Evolutionary conservation across 2,888 invertebrate species (phyloP).

Genomic region (Clostera curtula): DNA sequence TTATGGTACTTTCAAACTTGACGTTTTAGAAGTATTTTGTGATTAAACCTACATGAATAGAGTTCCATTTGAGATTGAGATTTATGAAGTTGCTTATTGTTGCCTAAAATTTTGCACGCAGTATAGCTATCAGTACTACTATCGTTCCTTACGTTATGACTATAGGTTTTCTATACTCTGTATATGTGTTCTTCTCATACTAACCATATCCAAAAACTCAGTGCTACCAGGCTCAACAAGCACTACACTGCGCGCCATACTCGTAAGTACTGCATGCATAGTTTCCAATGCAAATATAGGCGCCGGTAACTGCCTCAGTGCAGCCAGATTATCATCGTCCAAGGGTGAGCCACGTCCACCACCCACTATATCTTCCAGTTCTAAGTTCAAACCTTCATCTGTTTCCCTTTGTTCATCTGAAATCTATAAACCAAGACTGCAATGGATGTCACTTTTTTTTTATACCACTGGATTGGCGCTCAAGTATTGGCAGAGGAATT

Average conservation of each 20-base stretch:
- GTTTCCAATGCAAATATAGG: constrained; percentile 58
- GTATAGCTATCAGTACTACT: too few relatives aligned
- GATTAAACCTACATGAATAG: too few relatives aligned
- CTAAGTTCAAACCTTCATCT: constrained; percentile 37
- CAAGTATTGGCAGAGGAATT: too few relatives aligned
- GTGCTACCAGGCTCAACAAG: constrained; percentile 29
- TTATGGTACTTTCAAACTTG: too few relatives aligned
- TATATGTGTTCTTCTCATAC: constrained; percentile 2
- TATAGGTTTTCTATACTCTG: too few relatives aligned
- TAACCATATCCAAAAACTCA: constrained; percentile 45
- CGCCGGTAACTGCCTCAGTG: constrained; percentile 52
- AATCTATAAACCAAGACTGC: constrained; percentile 24
- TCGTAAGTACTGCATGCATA: constrained; percentile 39
- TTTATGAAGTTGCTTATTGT: too few relatives aligned
- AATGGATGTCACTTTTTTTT: not conserved
- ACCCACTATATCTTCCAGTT: constrained; percentile 44
- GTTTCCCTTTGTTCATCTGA: constrained; percentile 35
- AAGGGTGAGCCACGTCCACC: constrained; percentile 15
- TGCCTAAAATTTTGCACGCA: too few relatives aligned
- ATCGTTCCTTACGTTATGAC: too few relatives aligned
- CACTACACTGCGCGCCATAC: constrained; percentile 44
- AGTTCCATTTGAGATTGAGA: too few relatives aligned
- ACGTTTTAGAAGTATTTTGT: too few relatives aligned
- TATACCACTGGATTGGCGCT: too few relatives aligned
- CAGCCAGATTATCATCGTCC: constrained; percentile 39